Base-by-base conservation (phyloP, 1,140 invertebrate species). In the Yoshiicerus persimilis region DNA sequence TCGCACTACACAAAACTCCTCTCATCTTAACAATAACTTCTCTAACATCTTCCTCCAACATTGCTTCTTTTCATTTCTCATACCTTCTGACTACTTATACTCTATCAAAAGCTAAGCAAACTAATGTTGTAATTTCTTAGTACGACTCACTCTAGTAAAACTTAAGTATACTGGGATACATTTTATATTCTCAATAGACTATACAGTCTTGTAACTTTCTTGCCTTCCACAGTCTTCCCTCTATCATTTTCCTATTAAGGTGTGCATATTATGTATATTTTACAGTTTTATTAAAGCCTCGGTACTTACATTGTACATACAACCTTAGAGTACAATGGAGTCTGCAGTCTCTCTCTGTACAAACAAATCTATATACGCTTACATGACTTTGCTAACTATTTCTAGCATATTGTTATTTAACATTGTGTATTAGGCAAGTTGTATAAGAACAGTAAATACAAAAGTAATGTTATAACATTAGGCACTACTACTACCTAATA, bases 41-140 rank as follows among this genome's bases (percentile, higher is more conserved):
- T n/a, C 32, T n/a, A 36, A 77, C 70, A 20, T 77, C 64, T 66
- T 34, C 70, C 36, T 34, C 34, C 32, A n/a, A 77, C 70, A 77
- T 77, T 34, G 70, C 70, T 77, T 77, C 70, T 77, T 77, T 77
- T 77, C 70, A 77, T 77, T 77, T 77, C 32, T 77, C 70, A 11
- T 30, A 70, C 64, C 25, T 70, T n/a, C n/a, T n/a, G n/a, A n/a
- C n/a, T n/a, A n/a, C n/a, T n/a, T 70, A 11, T 23, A 11, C 64
- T 13, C 23, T 70, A 70, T 30, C 64, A 70, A 64, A 41, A 56
- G 16, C 66, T 16, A 70, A 30, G 25, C 11, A 30, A 1, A 25
- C 25, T 16, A 16, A 80, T 80, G 34, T 36, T 80, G 75, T 80
- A 80, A 80, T 80, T 80, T 80, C 34, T n/a, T 34, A 80, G 75